Evolutionary conservation across 2,113 vertebrate species (phyloP).

Genomic region (Hippocampus barbouri): DNA sequence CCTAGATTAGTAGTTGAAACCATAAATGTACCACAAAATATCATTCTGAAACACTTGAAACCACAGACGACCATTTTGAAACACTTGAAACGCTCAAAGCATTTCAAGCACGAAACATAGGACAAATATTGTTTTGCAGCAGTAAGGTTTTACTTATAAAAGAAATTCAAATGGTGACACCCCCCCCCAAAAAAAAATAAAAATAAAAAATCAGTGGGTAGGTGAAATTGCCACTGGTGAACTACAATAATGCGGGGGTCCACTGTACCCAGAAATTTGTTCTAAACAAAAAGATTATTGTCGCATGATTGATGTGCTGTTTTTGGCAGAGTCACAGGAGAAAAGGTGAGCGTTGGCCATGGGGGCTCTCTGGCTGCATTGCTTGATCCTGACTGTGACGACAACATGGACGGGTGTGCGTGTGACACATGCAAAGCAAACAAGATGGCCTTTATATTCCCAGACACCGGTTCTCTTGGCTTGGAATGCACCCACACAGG

Average conservation of each 20-base stretch:
- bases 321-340: slow-evolving; percentile 32
- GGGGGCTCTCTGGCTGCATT: slow-evolving; percentile 27
- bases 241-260: background rate
- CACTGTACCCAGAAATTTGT: background rate
- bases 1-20: background rate
- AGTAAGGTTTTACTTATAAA: no score
- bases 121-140: no score
- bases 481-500: slow-evolving; percentile 80
- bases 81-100: background rate
- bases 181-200: background rate
- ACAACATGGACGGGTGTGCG: slow-evolving; percentile 46
- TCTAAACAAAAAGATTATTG: background rate
- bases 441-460: slow-evolving; percentile 72
- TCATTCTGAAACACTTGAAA: no score
- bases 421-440: slow-evolving; percentile 66
- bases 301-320: background rate
- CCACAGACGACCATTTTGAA: no score
- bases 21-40: background rate
- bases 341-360: slow-evolving; percentile 44
- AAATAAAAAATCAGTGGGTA: background rate
- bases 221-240: background rate
- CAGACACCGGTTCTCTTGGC: slow-evolving; percentile 74
- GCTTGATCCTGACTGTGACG: slow-evolving; percentile 51
- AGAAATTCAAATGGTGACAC: background rate
- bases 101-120: background rate